Evolutionary conservation across 2,113 vertebrate species (phyloP).

Genomic region (Terrapene triunguis): DNA sequence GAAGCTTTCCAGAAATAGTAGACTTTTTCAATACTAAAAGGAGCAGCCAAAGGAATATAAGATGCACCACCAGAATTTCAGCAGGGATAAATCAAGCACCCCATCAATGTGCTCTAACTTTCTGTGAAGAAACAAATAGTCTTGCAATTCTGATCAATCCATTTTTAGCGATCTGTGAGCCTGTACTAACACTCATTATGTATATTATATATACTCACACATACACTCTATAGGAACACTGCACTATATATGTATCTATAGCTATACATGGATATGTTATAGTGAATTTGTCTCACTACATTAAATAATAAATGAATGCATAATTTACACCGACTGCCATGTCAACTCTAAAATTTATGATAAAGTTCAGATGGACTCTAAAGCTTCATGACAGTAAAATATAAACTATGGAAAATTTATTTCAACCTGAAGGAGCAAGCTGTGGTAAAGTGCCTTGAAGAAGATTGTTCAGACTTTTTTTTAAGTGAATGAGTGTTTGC

Average conservation of each 20-base stretch:
- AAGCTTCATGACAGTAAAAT: conserved; percentile 26
- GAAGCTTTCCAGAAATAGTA: conserved; percentile 7
- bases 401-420: conserved; percentile 13
- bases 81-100: conserved; percentile 17
- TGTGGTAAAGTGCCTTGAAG: not conserved
- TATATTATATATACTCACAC: not conserved
- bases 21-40: conserved; percentile 15
- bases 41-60: conserved; percentile 7
- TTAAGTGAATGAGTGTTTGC: not conserved
- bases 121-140: not conserved
- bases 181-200: conserved; percentile 2
- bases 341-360: not conserved
- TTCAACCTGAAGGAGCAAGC: not conserved
- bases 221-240: not conserved
- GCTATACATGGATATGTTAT: not conserved
- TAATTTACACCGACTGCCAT: not conserved
- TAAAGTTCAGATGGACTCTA: conserved; percentile 4
- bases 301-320: not conserved
- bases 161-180: conserved; percentile 6
- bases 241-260: not conserved
- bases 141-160: conserved; percentile 17
- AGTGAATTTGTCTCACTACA: not conserved
- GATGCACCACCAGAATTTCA: conserved; percentile 7
- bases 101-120: conserved; percentile 21
- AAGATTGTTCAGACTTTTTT: not conserved